A percentile compares a stretch with the other conserved stretches of the same genome.
Conservation (phyloP, 1,140 invertebrate species). For the Lepidurus arcticus region DNA sequence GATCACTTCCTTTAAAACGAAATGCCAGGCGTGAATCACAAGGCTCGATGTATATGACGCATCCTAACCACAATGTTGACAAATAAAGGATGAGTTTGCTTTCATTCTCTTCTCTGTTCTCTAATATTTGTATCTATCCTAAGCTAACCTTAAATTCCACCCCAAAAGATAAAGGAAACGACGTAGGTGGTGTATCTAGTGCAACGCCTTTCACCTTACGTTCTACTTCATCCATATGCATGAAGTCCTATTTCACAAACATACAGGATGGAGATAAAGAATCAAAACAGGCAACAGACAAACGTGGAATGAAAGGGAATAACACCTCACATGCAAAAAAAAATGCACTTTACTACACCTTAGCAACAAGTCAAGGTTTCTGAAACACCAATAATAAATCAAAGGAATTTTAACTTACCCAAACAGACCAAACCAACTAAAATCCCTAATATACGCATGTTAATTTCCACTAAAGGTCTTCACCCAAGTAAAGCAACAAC, state of each 20-base stretch:
- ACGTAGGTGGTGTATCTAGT: not conserved
- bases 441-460: constrained; percentile 1
- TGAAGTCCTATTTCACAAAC: not conserved
- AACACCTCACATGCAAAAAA: not conserved
- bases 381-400: not conserved
- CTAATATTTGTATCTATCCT: not conserved
- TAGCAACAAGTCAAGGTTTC: not conserved
- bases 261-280: not conserved
- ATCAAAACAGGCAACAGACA: not conserved
- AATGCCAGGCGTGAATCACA: not conserved
- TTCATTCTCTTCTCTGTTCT: not conserved
- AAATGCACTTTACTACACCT: not conserved
- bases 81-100: not conserved
- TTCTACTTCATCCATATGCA: not conserved
- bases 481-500: not conserved
- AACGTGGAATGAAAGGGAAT: not conserved
- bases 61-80: not conserved
- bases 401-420: not conserved
- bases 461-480: not conserved
- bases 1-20: not conserved
- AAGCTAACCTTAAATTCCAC: not conserved
- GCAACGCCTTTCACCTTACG: constrained; percentile 6
- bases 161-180: not conserved
- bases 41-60: not conserved
- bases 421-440: not conserved